These are phyloP conservation scores for Turritopsis rubra DNA, from an alignment of 30 jellyfish, hydroid and myxozoan genomes.

Conservation along the genomic window DNA sequence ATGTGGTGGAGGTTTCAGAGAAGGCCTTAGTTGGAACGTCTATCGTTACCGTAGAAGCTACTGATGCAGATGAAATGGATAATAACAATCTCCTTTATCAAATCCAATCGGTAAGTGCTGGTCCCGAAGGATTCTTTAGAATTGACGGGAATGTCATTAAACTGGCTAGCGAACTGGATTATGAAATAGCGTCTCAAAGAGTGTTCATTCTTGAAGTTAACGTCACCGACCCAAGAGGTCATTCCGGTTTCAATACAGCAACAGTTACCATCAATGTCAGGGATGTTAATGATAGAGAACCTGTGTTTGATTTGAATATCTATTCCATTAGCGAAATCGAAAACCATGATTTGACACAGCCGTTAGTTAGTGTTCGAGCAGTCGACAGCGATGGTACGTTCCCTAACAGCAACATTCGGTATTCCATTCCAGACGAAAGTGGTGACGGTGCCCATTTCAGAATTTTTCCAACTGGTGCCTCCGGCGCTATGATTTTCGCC, in stretches of 20 bases:
- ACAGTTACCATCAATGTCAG: constrained; percentile 20
- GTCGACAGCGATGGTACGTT: constrained; percentile 31
- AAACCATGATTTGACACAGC: constrained; percentile 11
- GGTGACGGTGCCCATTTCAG: constrained; percentile 63
- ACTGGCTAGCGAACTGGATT: constrained; percentile 35
- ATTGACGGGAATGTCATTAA: background rate
- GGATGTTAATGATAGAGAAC: constrained; percentile 54
- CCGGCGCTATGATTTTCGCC: constrained; percentile 43
- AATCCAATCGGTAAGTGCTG: constrained; percentile 21
- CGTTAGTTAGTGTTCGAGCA: constrained; percentile 36
- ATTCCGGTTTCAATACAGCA: constrained; percentile 17
- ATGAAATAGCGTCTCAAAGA: constrained; percentile 6
- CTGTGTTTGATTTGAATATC: constrained; percentile 37
- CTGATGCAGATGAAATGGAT: constrained; percentile 39
- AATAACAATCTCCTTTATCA: constrained; percentile 21
- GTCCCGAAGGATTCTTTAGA: constrained; percentile 12
- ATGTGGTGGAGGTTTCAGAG: constrained; percentile 43
- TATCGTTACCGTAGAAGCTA: constrained; percentile 41
- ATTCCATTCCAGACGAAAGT: constrained; percentile 38
- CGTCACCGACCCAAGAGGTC: constrained; percentile 34
- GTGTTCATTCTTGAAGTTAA: constrained; percentile 8
- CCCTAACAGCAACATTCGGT: constrained; percentile 22
- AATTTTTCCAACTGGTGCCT: constrained; percentile 5
- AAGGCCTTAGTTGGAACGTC: constrained; percentile 37
- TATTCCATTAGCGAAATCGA: constrained; percentile 18